These are phyloP conservation scores for Pemphigus obesinymphae DNA, from an alignment of 1,140 invertebrate species.

Conservation along the genomic window DNA sequence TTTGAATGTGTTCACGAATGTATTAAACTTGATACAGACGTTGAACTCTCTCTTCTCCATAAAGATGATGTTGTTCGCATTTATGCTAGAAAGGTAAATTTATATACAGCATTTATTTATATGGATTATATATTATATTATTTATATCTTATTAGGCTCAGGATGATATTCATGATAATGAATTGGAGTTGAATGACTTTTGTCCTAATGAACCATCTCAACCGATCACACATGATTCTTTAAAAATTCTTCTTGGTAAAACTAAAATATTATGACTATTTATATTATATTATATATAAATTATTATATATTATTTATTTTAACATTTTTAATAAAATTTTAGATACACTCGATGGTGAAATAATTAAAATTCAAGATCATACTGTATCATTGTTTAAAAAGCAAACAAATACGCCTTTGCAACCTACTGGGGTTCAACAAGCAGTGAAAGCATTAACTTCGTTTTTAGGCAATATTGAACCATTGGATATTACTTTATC, in stretches of 20 bases:
- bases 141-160: constrained; percentile 54
- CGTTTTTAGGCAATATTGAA: constrained; percentile 79
- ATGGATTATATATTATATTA: constrained; percentile 41
- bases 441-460: constrained; percentile 86
- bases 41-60: constrained; percentile 66
- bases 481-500: constrained; percentile 75
- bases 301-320: constrained; percentile 31
- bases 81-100: constrained; percentile 67
- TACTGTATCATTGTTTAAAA: constrained; percentile 48
- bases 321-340: constrained; percentile 30
- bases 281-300: not conserved
- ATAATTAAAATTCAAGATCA: constrained; percentile 61
- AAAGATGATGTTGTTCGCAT: constrained; percentile 60
- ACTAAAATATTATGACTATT: too few species aligned
- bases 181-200: constrained; percentile 67
- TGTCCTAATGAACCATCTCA: constrained; percentile 67
- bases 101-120: constrained; percentile 47
- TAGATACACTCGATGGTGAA: constrained; percentile 76
- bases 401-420: constrained; percentile 53
- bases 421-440: constrained; percentile 69
- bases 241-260: constrained; percentile 71
- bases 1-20: constrained; percentile 92
- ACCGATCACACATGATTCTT: constrained; percentile 69
- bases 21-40: constrained; percentile 87
- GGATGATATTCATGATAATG: constrained; percentile 70